Base-by-base conservation (phyloP, 1,140 invertebrate species). In the Zaprionus vittiger region DNA sequence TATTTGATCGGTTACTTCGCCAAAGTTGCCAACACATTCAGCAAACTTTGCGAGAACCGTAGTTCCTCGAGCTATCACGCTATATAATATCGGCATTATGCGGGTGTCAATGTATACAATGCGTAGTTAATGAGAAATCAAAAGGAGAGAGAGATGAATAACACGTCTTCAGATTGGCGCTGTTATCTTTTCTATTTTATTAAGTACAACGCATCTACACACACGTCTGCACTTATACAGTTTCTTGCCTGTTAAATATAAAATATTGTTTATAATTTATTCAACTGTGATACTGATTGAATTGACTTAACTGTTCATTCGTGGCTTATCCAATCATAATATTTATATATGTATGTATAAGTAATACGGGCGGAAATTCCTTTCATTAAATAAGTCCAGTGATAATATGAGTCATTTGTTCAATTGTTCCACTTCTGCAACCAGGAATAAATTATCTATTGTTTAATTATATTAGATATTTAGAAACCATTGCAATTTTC, bases 1-100 rank as follows among this genome's bases (percentile, higher is more conserved):
- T 74, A 99, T 97, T 93, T 98, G 97, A 93, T 98, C 97, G 9
- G 97, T 98, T 9, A 99, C 97, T 94, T 99, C 98, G 0, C 96
- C 95, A 93, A 99, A 99, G 93, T 99, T 99, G 11, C 98, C 98
- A 73, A 96, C 95, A 93, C 97, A 98, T 11, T 96, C 95, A 4
- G 98, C 98, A 95, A 97, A 96, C 93, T 98, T 98, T 3, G 97
- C 96, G 5, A 99, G 94, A 37, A 98, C 95, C 1, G 96, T 96
- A n/a, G 95, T 95, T n/a, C 97, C 97, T 79, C 97, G 94, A 15
- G 97, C 95, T 77, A 99, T 96, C 17, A 98, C 97, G 92, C 97
- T 96, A 91, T 97, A 99, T 69, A 99, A 93, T 81, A 98, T 96
- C 65, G 97, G 96, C 97, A 98, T 98, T 80, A 85, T 93, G 67